Evolutionary conservation across 2,113 vertebrate species (phyloP).

Genomic region (Noctilio leporinus): DNA sequence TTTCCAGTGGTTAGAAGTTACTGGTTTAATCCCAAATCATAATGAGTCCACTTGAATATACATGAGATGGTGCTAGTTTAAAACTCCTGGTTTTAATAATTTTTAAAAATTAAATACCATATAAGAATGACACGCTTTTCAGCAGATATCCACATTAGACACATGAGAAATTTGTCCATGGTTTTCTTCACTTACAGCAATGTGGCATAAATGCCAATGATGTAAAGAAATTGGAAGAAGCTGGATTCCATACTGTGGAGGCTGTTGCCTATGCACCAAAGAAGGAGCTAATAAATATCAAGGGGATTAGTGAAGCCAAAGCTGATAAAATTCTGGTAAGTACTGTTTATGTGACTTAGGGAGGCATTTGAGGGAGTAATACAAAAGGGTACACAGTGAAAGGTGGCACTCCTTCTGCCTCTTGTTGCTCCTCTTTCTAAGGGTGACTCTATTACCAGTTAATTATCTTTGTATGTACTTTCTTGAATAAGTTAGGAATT

Average conservation of each 20-base stretch:
- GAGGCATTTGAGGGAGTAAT: not conserved
- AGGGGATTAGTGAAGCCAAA: slow-evolving; percentile 98
- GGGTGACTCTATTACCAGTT: not conserved
- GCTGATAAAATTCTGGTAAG: slow-evolving; percentile 96
- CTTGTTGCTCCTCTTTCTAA: not conserved
- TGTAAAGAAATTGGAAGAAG: slow-evolving; percentile 96
- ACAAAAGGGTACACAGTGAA: not conserved
- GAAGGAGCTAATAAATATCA: slow-evolving; percentile 96
- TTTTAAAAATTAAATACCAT: not conserved
- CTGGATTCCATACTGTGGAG: slow-evolving; percentile 97
- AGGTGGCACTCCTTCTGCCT: not conserved
- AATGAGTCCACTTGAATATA: not conserved
- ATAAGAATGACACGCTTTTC: not conserved
- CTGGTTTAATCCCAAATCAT: not conserved
- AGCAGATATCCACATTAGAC: not conserved
- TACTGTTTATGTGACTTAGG: not conserved
- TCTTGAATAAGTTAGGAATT: not conserved
- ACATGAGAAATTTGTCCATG: not conserved
- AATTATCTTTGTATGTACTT: not conserved
- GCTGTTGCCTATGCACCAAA: slow-evolving; percentile 96
- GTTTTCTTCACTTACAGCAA: slow-evolving; percentile 81
- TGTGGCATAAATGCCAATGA: slow-evolving; percentile 93
- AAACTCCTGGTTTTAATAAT: slow-evolving; percentile 19
- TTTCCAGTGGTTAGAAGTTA: not conserved
- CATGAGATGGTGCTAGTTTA: not conserved